Conservation (phyloP, 2,888 invertebrate genomes). For the Micropterix aruncella region DNA sequence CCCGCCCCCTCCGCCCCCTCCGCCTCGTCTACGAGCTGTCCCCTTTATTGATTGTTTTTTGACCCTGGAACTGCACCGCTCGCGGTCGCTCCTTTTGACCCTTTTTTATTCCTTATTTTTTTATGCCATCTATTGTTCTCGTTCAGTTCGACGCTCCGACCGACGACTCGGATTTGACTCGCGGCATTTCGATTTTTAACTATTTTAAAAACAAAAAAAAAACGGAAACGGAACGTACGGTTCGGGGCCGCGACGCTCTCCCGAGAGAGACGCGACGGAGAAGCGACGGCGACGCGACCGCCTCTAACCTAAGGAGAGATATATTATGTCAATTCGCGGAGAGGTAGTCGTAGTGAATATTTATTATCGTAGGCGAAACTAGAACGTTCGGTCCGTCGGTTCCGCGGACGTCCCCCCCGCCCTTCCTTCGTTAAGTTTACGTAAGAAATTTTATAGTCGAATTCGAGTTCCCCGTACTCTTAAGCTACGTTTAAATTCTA, state of each 20-base stretch:
- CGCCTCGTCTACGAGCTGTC: neutral
- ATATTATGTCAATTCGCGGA: neutral
- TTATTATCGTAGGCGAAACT: neutral
- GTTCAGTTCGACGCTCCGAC: too few species aligned
- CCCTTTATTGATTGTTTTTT: conserved; percentile 1
- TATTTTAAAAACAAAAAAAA: too few species aligned
- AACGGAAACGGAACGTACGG: too few species aligned
- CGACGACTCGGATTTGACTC: too few species aligned
- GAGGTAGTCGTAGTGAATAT: neutral
- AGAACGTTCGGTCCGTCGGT: neutral
- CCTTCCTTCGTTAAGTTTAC: neutral
- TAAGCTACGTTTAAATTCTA: neutral
- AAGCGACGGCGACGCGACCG: neutral
- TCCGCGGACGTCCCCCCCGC: neutral
- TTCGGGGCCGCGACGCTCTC: too few species aligned
- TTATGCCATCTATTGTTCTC: too few species aligned
- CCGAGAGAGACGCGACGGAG: too few species aligned
- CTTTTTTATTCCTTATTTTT: too few species aligned
- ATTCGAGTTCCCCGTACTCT: neutral
- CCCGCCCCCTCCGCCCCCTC: neutral
- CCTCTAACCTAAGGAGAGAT: neutral
- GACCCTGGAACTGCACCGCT: neutral
- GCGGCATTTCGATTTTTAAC: too few species aligned
- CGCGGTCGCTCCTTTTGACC: neutral
- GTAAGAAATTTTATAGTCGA: neutral